phyloP scores from a whole-genome alignment of 2,113 vertebrate species.

The Corynorhinus townsendii region DNA sequence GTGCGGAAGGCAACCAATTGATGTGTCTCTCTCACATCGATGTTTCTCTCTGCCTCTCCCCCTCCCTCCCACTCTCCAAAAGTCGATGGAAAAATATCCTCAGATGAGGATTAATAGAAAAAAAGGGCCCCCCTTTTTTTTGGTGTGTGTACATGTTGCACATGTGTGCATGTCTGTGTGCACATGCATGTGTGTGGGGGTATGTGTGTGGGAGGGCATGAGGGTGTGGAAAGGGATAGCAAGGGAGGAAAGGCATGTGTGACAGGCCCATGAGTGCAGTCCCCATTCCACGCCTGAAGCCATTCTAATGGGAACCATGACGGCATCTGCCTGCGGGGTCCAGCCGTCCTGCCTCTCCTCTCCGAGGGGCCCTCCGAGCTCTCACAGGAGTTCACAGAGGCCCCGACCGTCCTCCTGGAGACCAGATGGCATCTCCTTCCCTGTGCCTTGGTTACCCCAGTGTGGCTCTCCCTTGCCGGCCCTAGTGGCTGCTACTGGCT shows the following conservation, averaged over 20 bases:
- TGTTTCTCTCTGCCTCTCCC: too few species aligned
- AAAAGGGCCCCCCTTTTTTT: too few species aligned
- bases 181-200: too few species aligned
- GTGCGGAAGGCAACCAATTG: too few species aligned
- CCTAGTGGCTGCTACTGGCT: fast-evolving
- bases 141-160: fast-evolving
- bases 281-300: fast-evolving
- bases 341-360: too few species aligned
- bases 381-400: not conserved
- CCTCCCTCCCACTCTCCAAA: too few species aligned
- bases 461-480: not conserved
- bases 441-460: not conserved
- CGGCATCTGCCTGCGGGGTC: fast-evolving
- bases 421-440: not conserved
- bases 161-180: not conserved
- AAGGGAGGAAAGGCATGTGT: not conserved
- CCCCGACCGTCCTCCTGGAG: not conserved
- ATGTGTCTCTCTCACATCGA: too few species aligned
- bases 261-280: fast-evolving
- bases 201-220: not conserved
- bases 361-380: not conserved
- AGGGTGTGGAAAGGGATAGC: fast-evolving
- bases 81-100: too few species aligned
- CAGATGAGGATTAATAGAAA: too few species aligned
- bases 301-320: fast-evolving